phyloP scores from a whole-genome alignment of 2,797 vertebrate species.

The Galaxias olidus region DNA sequence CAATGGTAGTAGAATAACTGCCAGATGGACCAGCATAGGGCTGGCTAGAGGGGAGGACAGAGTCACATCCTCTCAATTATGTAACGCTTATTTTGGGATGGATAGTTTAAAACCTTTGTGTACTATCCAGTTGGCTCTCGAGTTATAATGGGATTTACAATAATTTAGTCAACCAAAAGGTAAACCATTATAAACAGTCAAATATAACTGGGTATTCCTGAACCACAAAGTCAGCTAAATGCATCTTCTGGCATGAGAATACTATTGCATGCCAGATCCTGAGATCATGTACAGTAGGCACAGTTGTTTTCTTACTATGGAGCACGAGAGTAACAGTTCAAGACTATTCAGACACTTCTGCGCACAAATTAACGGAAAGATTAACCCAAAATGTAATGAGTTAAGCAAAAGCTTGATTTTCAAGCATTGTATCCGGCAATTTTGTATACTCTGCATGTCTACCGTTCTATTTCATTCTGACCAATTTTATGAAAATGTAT shows the following conservation, averaged over 20 bases:
- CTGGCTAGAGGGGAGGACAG: conserved; percentile 59
- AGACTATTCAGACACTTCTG: conserved; percentile 22
- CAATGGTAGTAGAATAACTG: conserved; percentile 44
- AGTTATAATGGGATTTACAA: not conserved
- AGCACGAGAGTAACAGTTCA: conserved; percentile 13
- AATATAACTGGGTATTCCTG: conserved; percentile 14
- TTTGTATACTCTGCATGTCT: not conserved
- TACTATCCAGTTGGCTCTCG: conserved; percentile 11
- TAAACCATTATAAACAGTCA: conserved; percentile 21
- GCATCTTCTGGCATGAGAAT: conserved; percentile 22
- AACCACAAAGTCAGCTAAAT: conserved; percentile 20
- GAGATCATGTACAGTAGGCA: conserved; percentile 21
- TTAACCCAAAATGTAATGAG: not conserved
- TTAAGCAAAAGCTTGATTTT: not conserved
- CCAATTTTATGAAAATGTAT: conserved; percentile 13
- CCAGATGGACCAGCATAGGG: conserved; percentile 62
- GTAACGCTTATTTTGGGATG: conserved; percentile 68
- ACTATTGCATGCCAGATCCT: conserved; percentile 41
- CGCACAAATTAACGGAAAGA: conserved; percentile 14
- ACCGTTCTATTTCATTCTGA: not conserved
- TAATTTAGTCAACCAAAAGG: too few species aligned
- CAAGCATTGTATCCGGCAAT: conserved; percentile 7
- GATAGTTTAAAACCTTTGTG: not conserved
- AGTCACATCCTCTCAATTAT: conserved; percentile 65
- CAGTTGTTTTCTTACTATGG: conserved; percentile 39